Evolutionary conservation across 2,888 invertebrate genomes (phyloP), one percentile per base, ranked within the genome.

Genomic region (Dioctria rufipes): DNA sequence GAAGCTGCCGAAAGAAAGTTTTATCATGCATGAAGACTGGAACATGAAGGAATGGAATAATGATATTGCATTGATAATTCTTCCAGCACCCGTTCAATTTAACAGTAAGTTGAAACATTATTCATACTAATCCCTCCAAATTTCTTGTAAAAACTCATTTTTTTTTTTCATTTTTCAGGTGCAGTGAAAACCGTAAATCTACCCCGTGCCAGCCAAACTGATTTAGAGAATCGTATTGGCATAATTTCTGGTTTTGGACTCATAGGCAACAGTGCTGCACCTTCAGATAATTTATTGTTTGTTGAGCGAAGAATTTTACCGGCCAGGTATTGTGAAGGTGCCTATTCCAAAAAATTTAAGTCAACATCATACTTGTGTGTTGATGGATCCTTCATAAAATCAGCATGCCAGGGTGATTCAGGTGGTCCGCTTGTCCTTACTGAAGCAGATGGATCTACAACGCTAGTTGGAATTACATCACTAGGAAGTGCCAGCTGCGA

Each of bases 391-490:
- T 83, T 83, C 6, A 85, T 86, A 5, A 85, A 83, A 80, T 86
- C 86, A 60, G 85, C 86, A 43, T 89, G 89, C 84, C 85, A 83
- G 58, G 88, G 88, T 3, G 88, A 88, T 82, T 86, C 86, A 77
- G 81, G 81, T 37, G 81, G 81, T 51, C 81, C 81, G 13, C 61
- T 80, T 9, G 63, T 46, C 3, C 43, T 73, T 39, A 11, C 40
- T 5, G 77, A 75, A 9, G 4, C 61, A 4, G 51, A 63, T 58
- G 67, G 71, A 61, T 69, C 46, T 43, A 71, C 60, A 40, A 51
- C 54, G 25, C 4, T 75, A n/a, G 42, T 81, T 71, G 81, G 81
- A 8, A 3, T 66, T 4, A 43, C 66, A n/a, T 43, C 66, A 42
- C 43, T 66, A n/a, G 66, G 66, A 43, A 73, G 51, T 42, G 42